Evolutionary conservation across 2,888 invertebrate genomes (phyloP).

Genomic region (Rotaria macrura): DNA sequence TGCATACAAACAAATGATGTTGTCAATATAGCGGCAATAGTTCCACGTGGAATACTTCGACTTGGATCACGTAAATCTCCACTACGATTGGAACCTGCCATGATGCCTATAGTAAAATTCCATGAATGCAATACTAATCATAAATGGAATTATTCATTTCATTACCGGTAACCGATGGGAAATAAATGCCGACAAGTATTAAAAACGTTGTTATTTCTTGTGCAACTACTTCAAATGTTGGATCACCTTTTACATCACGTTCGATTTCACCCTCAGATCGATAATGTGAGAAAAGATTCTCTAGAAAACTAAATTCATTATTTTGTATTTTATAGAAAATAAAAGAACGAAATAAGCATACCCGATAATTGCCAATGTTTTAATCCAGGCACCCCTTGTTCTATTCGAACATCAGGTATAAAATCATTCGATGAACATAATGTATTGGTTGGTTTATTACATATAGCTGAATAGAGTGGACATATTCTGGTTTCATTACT

Average conservation of each 20-base stretch:
- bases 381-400: constrained; percentile 17
- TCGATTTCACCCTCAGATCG: constrained; percentile 35
- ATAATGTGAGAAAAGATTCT: constrained; percentile 36
- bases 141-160: not conserved
- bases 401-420: not conserved
- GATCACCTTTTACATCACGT: constrained; percentile 35
- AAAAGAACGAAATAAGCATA: not conserved
- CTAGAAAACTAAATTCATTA: constrained; percentile 32
- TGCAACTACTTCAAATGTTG: constrained; percentile 58
- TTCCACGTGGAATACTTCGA: constrained; percentile 91
- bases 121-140: not conserved
- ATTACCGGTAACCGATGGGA: constrained; percentile 80
- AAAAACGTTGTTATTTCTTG: constrained; percentile 89
- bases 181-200: constrained; percentile 92
- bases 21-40: constrained; percentile 81
- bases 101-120: constrained; percentile 59
- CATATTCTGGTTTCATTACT: not conserved
- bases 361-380: not conserved
- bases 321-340: not conserved
- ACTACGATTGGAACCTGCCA: constrained; percentile 97
- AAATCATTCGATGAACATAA: not conserved
- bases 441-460: not conserved
- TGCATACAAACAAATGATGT: constrained; percentile 84
- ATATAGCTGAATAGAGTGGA: constrained; percentile 54
- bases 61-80: constrained; percentile 96